These are phyloP conservation scores for Drosophila sp. DNA, from an alignment of 1,140 invertebrate genomes.

Conservation along the genomic window DNA sequence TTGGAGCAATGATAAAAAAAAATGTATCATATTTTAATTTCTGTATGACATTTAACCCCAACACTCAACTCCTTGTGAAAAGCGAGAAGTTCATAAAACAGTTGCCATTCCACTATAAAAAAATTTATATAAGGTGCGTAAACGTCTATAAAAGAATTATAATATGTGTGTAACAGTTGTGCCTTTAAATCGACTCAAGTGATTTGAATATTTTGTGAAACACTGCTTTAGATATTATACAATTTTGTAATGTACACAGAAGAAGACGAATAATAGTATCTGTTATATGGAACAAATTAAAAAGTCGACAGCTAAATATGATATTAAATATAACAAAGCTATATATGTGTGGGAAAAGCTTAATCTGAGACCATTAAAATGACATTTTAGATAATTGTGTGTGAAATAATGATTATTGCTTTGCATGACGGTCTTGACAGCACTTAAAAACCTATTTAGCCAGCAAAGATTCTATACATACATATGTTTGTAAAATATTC, in stretches of 20 bases:
- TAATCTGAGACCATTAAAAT: slow-evolving; percentile 10
- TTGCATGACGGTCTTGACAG: neutral
- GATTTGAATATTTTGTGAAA: slow-evolving; percentile 24
- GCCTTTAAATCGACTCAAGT: slow-evolving; percentile 18
- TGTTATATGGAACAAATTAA: neutral
- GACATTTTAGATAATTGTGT: neutral
- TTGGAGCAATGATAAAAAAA: no score
- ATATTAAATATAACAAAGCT: neutral
- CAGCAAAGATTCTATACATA: neutral
- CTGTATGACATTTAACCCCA: neutral
- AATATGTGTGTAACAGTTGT: slow-evolving; percentile 29
- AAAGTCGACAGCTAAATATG: neutral
- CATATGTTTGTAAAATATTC: slow-evolving; percentile 14
- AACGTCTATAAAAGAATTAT: neutral
- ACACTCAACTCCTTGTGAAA: neutral
- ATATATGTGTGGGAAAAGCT: neutral
- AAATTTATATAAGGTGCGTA: neutral
- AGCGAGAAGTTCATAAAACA: neutral
- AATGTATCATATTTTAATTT: no score
- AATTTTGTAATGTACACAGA: slow-evolving; percentile 5
- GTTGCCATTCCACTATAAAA: neutral
- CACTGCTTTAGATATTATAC: slow-evolving; percentile 14
- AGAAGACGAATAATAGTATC: slow-evolving; percentile 1
- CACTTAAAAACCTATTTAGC: slow-evolving; percentile 3
- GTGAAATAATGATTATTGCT: slow-evolving; percentile 1